phyloP scores from a whole-genome alignment of 2,888 invertebrate genomes.

The Phaonia tiefii region DNA sequence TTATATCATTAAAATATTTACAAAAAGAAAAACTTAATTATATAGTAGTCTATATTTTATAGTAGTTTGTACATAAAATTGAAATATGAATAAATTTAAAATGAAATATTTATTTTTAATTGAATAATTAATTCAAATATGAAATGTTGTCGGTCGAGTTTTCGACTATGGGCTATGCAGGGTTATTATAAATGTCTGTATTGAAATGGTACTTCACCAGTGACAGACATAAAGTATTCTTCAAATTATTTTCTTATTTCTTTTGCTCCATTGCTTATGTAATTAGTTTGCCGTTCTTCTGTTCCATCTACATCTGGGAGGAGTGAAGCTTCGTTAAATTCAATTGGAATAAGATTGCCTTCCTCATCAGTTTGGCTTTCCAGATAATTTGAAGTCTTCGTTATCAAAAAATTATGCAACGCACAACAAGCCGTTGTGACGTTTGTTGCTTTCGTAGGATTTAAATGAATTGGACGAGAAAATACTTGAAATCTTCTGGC shows the following conservation, averaged over 20 bases:
- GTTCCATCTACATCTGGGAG: neutral
- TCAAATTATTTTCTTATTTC: constrained; percentile 28
- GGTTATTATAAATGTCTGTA: too few relatives aligned
- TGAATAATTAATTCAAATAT: too few relatives aligned
- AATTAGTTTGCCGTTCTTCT: constrained; percentile 38
- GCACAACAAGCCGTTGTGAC: too few relatives aligned
- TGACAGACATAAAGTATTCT: constrained; percentile 43
- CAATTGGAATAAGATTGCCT: neutral
- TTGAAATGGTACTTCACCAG: constrained; percentile 42
- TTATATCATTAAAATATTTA: too few relatives aligned
- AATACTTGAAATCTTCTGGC: constrained; percentile 37
- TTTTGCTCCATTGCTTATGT: constrained; percentile 44
- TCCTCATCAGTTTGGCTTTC: constrained; percentile 27
- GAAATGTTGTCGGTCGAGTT: too few relatives aligned
- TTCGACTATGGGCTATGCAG: too few relatives aligned
- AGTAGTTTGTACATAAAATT: too few relatives aligned
- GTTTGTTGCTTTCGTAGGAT: too few relatives aligned
- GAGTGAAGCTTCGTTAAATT: neutral
- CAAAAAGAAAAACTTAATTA: too few relatives aligned
- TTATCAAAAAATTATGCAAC: constrained; percentile 48
- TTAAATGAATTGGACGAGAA: constrained; percentile 26
- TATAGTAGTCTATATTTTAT: too few relatives aligned
- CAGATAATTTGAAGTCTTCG: constrained; percentile 16
- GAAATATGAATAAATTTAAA: too few relatives aligned
- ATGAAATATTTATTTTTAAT: too few relatives aligned